Evolutionary conservation across 2,797 vertebrate genomes (phyloP).

Genomic region (Spatula clypeata): DNA sequence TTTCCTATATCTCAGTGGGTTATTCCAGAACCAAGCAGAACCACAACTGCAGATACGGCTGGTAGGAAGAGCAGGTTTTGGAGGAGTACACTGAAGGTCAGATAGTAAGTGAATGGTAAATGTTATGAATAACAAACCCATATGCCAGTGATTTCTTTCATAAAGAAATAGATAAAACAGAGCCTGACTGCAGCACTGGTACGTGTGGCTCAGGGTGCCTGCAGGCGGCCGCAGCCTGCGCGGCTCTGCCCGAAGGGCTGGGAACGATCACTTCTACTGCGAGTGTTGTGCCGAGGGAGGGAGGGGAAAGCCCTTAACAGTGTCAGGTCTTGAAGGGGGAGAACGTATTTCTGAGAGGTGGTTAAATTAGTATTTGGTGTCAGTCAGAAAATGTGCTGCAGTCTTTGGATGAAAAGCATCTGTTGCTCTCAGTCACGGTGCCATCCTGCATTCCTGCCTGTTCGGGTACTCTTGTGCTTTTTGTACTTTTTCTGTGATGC

Average conservation of each 20-base stretch:
- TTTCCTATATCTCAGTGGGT: fast-evolving
- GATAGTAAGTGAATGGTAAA: background rate
- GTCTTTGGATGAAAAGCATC: background rate
- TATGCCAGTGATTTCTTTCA: background rate
- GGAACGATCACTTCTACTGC: background rate
- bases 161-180: background rate
- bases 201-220: background rate
- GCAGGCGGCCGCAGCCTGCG: fast-evolving
- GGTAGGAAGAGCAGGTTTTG: background rate
- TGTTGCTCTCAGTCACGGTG: background rate
- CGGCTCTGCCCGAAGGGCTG: fast-evolving
- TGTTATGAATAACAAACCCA: background rate
- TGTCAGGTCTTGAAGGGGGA: background rate
- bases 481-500: background rate
- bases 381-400: background rate
- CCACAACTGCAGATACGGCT: background rate
- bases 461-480: background rate
- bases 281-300: background rate
- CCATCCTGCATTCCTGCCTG: background rate
- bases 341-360: background rate
- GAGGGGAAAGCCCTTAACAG: background rate
- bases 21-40: background rate
- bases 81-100: background rate
- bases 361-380: background rate
- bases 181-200: background rate